Percentiles rank a stretch among this genome's conserved stretches.
These are phyloP conservation scores for Drosophila tristis DNA, from an alignment of 1,140 invertebrate genomes.

Conservation along the genomic window DNA sequence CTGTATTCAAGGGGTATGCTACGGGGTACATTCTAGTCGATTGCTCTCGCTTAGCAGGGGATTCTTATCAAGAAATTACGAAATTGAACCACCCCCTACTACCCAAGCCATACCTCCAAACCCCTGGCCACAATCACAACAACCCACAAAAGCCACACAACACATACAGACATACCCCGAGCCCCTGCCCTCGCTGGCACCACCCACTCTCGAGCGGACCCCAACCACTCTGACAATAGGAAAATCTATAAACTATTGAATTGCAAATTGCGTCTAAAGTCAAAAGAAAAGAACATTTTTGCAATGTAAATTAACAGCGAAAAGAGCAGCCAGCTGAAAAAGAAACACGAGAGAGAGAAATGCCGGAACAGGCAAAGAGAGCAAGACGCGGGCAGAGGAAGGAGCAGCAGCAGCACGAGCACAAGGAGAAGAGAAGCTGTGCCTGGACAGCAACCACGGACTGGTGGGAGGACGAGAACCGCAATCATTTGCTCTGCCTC, in stretches of 20 bases:
- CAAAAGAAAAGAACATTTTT: slow-evolving; percentile 38
- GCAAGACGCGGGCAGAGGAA: background rate
- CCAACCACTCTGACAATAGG: slow-evolving; percentile 18
- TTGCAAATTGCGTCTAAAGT: slow-evolving; percentile 50
- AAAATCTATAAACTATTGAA: slow-evolving; percentile 66
- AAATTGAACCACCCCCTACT: too few species aligned
- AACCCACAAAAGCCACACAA: too few species aligned
- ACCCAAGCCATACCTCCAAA: too few species aligned
- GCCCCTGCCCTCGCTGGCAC: too few species aligned
- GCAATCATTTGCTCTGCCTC: slow-evolving; percentile 23
- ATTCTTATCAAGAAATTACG: too few species aligned
- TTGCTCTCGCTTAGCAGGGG: too few species aligned
- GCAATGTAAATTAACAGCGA: slow-evolving; percentile 51
- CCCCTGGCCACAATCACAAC: too few species aligned
- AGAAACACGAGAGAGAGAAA: slow-evolving; percentile 21
- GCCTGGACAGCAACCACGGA: slow-evolving; percentile 17
- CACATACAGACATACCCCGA: too few species aligned
- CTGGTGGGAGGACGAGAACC: slow-evolving; percentile 16
- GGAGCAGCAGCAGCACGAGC: slow-evolving; percentile 1
- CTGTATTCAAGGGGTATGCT: too few species aligned
- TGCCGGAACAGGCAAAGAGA: background rate
- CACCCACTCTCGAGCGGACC: background rate
- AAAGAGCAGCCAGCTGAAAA: slow-evolving; percentile 9
- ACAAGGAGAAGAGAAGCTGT: background rate
- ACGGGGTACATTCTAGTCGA: too few species aligned